phyloP scores from a whole-genome alignment of 2,888 invertebrate species.

The Oscheius sp. region DNA sequence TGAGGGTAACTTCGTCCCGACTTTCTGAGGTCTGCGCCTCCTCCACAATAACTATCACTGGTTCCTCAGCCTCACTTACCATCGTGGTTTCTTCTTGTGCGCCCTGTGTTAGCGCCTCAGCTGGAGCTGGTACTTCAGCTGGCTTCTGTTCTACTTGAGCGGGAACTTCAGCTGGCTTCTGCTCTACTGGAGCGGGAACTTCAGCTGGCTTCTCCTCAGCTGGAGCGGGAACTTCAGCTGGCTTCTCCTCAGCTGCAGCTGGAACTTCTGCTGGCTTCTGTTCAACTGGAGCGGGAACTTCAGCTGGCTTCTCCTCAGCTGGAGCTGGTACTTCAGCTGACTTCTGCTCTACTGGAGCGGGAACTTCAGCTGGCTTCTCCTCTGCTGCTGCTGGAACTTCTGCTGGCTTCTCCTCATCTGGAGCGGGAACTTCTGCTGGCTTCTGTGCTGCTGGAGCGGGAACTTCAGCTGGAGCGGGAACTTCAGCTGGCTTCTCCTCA shows the following conservation, averaged over 20 bases:
- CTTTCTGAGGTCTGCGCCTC: background rate
- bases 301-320: constrained; percentile 13
- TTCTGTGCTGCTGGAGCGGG: background rate
- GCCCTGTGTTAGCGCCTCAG: background rate
- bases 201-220: constrained; percentile 11
- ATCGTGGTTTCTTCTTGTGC: background rate
- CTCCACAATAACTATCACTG: background rate
- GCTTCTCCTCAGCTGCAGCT: background rate
- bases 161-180: constrained; percentile 11
- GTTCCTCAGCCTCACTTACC: background rate
- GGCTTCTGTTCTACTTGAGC: constrained; percentile 3
- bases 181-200: background rate
- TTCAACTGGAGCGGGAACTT: constrained; percentile 3
- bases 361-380: constrained; percentile 23
- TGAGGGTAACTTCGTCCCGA: background rate
- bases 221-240: background rate
- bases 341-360: background rate
- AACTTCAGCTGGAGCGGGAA: background rate
- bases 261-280: constrained; percentile 1
- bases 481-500: constrained; percentile 12
- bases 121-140: background rate
- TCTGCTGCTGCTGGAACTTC: constrained; percentile 29
- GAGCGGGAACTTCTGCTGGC: constrained; percentile 7
- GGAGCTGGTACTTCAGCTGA: background rate
- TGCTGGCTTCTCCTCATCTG: background rate